phyloP scores from a whole-genome alignment of 2,888 invertebrate genomes.

The Coleophora deauratella region DNA sequence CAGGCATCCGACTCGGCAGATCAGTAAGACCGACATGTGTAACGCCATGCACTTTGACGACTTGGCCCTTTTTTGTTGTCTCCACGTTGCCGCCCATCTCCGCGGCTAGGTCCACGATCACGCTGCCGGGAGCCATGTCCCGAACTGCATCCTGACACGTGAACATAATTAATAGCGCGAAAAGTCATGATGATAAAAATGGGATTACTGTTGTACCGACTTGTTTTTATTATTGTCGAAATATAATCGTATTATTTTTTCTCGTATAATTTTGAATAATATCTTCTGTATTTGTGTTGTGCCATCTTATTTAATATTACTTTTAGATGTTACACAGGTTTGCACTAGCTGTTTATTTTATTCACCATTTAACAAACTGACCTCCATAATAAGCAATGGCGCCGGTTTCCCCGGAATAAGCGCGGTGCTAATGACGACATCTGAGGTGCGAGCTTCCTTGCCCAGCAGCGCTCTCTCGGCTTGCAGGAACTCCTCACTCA shows the following conservation, averaged over 20 bases:
- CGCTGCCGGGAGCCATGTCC: constrained; percentile 90
- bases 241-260: too few relatives aligned
- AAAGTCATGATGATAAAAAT: too few relatives aligned
- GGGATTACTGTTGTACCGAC: too few relatives aligned
- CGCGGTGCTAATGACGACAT: constrained; percentile 91
- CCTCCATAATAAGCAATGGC: constrained; percentile 85
- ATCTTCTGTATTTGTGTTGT: too few relatives aligned
- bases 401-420: constrained; percentile 91
- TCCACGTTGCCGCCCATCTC: constrained; percentile 91
- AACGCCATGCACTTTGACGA: constrained; percentile 84
- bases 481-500: constrained; percentile 88
- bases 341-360: too few relatives aligned
- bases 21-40: constrained; percentile 90
- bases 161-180: too few relatives aligned
- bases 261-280: too few relatives aligned
- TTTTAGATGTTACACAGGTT: too few relatives aligned
- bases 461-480: constrained; percentile 91
- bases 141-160: constrained; percentile 79
- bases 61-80: constrained; percentile 85
- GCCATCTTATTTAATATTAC: too few relatives aligned
- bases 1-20: constrained; percentile 87
- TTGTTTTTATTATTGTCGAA: too few relatives aligned
- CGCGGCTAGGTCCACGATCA: constrained; percentile 91
- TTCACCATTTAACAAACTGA: constrained; percentile 34
- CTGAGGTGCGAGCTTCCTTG: constrained; percentile 88